Evolutionary conservation across 2,888 invertebrate genomes (phyloP), one percentile per base, ranked within the genome.

Genomic region (Dorcus parallelipipedus): DNA sequence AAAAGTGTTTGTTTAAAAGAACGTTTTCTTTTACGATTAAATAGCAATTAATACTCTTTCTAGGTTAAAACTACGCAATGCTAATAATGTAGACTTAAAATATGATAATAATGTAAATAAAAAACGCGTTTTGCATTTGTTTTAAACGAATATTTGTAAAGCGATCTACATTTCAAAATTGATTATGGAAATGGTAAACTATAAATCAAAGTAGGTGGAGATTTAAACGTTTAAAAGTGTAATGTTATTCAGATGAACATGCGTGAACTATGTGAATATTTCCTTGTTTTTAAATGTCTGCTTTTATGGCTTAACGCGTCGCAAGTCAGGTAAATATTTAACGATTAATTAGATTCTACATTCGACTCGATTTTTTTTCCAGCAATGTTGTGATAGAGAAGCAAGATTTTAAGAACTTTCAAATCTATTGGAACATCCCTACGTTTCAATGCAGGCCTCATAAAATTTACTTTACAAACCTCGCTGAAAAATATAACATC

Each of bases 391-490:
- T 59, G 20, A 55, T 59, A n/a, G 52, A 59, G 43, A 56, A 52
- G 40, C 23, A 41, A 3, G 49, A 49, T 17, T 51, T 53, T 48
- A 56, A 51, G 9, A 52, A 63, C 10, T 65, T 67, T 42, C 57
- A 59, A 38, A 82, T 88, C 0, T 88, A 86, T 71, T 91, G 91
- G 91, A 91, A 91, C 74, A 86, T 88, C 1, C 91, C 91, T 0
- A 87, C 89, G 0, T 86, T 86, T 71, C 87, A 88, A 79, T 91
- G 91, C 71, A 81, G 79, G 42, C 82, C 84, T 1, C 85, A 86
- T 66, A 84, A 83, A 17, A 75, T 89, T 20, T 75, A 78, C 17
- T 89, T 91, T 71, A 77, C 81, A 0, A 76, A 83, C 54, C 75
- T 89, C 0, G 77, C 80, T 1, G 73, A 81, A 14, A 81, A 82